Conservation (phyloP, 1,140 invertebrate genomes). For the Trichonephila inaurata region DNA sequence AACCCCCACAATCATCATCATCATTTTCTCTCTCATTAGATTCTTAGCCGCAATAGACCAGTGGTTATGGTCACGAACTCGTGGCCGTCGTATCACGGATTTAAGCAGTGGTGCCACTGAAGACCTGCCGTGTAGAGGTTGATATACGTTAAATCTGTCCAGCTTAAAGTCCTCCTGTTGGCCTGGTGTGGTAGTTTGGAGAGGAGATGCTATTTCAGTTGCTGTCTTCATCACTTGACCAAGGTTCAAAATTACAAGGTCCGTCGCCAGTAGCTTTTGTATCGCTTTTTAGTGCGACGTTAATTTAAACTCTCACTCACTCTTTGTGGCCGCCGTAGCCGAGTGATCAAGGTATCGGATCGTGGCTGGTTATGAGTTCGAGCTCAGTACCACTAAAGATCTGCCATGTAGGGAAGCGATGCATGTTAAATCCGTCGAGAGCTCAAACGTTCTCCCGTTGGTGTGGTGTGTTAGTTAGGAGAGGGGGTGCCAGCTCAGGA, state of each 20-base stretch:
- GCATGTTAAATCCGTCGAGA: background rate
- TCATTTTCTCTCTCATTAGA: no score
- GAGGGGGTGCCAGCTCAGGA: background rate
- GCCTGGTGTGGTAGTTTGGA: background rate
- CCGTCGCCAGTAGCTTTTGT: no score
- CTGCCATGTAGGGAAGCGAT: background rate
- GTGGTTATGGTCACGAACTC: no score
- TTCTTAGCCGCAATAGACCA: no score
- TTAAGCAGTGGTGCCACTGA: background rate
- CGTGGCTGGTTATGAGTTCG: no score
- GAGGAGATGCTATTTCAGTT: background rate
- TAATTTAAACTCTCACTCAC: no score
- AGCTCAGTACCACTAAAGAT: background rate
- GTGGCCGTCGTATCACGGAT: no score
- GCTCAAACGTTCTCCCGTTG: background rate
- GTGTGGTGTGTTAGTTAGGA: background rate
- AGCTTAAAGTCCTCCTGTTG: background rate
- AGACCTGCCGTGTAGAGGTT: background rate
- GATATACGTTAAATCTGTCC: background rate
- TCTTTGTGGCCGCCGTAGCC: no score
- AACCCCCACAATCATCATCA: no score
- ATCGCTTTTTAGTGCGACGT: no score
- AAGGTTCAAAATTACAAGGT: no score
- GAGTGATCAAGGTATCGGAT: no score
- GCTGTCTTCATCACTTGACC: background rate